A percentile compares a stretch with the other conserved stretches of the same genome.
These are phyloP conservation scores for Holothuria glaberrima DNA, from an alignment of 35 echinoderm and acorn worm species.

Conservation along the genomic window DNA sequence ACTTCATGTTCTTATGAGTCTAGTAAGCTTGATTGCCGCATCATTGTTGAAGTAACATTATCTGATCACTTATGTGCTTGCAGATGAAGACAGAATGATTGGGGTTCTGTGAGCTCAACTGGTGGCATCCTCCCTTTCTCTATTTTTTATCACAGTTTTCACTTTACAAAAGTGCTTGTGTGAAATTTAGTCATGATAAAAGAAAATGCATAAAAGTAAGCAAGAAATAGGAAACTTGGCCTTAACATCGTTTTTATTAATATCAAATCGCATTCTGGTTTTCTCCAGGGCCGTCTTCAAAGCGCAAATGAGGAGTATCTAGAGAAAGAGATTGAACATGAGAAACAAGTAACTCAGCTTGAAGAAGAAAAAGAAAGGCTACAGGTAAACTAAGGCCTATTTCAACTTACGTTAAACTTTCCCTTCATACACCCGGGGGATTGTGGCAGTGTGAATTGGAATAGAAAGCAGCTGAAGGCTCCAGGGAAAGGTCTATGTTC, in stretches of 20 bases:
- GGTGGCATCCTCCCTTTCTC: no score
- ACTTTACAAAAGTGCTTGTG: neutral
- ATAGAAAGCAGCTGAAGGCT: no score
- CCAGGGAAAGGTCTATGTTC: no score
- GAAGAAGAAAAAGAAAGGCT: constrained; percentile 87
- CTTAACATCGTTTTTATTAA: neutral
- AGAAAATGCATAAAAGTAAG: neutral
- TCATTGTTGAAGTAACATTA: no score
- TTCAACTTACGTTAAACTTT: neutral
- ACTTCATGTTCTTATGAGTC: no score
- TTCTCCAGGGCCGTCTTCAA: constrained; percentile 73
- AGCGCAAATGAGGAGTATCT: constrained; percentile 88
- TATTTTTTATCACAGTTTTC: no score
- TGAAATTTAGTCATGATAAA: neutral
- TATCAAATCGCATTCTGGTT: constrained; percentile 9
- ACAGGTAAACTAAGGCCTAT: constrained; percentile 36
- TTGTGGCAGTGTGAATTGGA: neutral
- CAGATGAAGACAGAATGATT: no score
- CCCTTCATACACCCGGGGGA: neutral
- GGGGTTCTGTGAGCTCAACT: no score
- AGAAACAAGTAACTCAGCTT: constrained; percentile 79
- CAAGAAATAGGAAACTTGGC: neutral
- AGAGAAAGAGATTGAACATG: constrained; percentile 98
- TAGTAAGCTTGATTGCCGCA: no score
- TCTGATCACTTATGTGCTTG: no score